Base-by-base conservation (phyloP, 2,113 vertebrate genomes). In the Sebastes fasciatus region DNA sequence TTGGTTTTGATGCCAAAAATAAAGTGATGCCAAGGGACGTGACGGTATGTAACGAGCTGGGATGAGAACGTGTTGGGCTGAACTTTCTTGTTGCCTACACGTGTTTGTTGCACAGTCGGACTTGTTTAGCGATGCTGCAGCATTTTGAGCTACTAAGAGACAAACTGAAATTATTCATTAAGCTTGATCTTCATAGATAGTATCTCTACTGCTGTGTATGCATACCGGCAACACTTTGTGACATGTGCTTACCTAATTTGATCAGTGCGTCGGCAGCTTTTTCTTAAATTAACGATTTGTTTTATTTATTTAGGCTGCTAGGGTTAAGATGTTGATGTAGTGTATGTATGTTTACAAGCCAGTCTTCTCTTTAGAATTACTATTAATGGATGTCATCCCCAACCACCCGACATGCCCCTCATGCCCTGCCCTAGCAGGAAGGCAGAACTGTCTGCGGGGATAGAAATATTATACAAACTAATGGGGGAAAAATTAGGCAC, bases 381-480 rank as follows among this genome's bases (percentile, higher is more conserved):
- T 67, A 65, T 76, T 42, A 66, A 74, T 76, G 49, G 49, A 65
- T 54, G 43, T 79, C 1, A 10, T 48, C 42, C 11, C 26, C 13
- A 17, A 16, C 8, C 26, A 40, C 26, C 16, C 23, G 16, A 26
- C 16, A 21, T 73, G 54, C 72, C 40, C 43, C 63, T 70, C 63
- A 62, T 61, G 52, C 46, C 34, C 55, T 74, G 45, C 57, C 63
- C 10, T 67, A 62, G 76, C 60, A 80, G 66, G 64, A 72, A 86
- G 64, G 48, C 62, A 62, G 55, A 82, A 71, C 46, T 64, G 45
- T 71, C 85, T 85, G 81, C 14, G 12, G 79, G 90, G 82, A 84
- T 52, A 79, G 46, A 80, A 84, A 86, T 77, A 83, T 79, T 83
- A 67, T 54, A 71, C 82, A 90, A 88, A 81, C 72, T 86, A 92